Evolutionary conservation across 2,888 invertebrate species (phyloP), one percentile per base, ranked within the genome.

Genomic region (Diaprepes abbreviatus): DNA sequence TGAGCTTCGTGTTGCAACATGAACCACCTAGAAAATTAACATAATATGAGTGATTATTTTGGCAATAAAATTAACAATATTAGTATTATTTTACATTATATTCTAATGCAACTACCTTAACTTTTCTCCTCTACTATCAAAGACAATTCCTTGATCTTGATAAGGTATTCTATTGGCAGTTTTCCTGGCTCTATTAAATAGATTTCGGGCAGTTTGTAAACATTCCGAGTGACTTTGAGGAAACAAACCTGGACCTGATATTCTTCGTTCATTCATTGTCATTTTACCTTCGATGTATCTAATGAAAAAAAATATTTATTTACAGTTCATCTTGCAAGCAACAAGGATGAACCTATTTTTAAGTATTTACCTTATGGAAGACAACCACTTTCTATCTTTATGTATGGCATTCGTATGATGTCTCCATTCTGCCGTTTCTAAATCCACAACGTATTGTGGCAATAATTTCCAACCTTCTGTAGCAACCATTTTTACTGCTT

Each of bases 361-460:
- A 16, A 2, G 4, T 28, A 14, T 9, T 58, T 72, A 75, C 64
- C 91, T 87, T 52, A 96, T 88, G 6, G 92, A 90, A 68, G 92
- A 90, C 64, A 96, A 85, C 88, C 94, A 95, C 82, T 93, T 93
- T 52, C 93, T 88, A 77, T 95, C 95, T 79, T 92, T 91, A 73
- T 93, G 90, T 3, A 92, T 88, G 52, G 91, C 88, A 81, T 94
- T 93, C 0, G 92, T 89, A 78, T 92, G 91, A 80, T 96, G 95
- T 71, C 92, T 89, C 95, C 96, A 96, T 82, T 95, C 95, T 0
- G 94, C 96, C 0, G 94, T 95, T 80, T 94, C 92, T 3, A 93
- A 89, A 80, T 95, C 94, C n/a, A 95, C 89, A 7, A 91, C 88
- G 81, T 96, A 96, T 82, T 95, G 93, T 0, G 96, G 96, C 59